phyloP scores from a whole-genome alignment of 2,797 vertebrate genomes.

The Leucoraja ocellata region DNA sequence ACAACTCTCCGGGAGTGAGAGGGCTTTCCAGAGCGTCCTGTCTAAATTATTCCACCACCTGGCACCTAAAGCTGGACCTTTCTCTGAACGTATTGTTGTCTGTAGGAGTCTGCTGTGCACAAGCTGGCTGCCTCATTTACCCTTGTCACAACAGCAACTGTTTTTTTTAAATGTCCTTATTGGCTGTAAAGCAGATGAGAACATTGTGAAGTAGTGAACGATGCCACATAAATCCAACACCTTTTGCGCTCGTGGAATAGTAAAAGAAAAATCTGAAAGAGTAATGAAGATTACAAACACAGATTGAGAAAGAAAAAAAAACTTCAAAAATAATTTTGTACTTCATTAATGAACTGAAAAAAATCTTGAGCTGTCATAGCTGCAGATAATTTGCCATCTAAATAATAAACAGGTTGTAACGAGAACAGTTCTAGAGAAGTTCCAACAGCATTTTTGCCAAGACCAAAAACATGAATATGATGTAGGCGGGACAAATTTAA shows the following conservation, averaged over 20 bases:
- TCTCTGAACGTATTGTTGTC: not conserved
- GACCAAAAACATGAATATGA: not conserved
- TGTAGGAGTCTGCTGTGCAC: not conserved
- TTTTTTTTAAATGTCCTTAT: not conserved
- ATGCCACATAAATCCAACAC: not conserved
- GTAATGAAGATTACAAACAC: not conserved
- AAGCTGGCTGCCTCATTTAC: not conserved
- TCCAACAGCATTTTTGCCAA: not conserved
- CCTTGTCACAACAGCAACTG: not conserved
- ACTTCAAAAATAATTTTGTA: not conserved
- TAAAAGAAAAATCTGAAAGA: not conserved
- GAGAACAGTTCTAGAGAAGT: slow-evolving; percentile 11
- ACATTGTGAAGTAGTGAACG: not conserved
- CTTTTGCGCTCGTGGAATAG: not conserved
- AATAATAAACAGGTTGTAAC: not conserved
- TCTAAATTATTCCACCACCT: not conserved
- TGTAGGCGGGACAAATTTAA: not conserved
- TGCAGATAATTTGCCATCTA: slow-evolving; percentile 2
- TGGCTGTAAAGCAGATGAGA: not conserved
- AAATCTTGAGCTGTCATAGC: not conserved
- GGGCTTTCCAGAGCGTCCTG: not conserved
- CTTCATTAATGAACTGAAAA: not conserved
- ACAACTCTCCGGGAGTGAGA: not conserved
- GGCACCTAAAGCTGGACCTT: not conserved
- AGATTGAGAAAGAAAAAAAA: not conserved